Percentiles rank a stretch among this genome's conserved stretches.
Conservation (phyloP, 2,113 vertebrate species). For the Chloebia gouldiae region DNA sequence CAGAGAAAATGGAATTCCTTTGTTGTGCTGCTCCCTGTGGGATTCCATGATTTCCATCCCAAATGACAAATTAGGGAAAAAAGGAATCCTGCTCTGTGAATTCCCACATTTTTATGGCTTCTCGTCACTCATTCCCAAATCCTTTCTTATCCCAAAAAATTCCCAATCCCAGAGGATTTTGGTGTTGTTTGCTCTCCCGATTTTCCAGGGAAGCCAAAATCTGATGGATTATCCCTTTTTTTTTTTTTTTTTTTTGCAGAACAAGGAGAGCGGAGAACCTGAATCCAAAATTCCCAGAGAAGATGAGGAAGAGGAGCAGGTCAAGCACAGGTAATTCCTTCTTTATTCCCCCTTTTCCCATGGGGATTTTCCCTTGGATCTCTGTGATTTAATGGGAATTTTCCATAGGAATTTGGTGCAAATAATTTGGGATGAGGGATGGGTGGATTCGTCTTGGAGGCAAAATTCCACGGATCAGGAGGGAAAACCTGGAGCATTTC, state of each 20-base stretch:
- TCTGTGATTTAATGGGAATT: rapidly evolving
- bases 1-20: background rate
- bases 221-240: background rate
- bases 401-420: rapidly evolving
- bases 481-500: background rate
- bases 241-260: constrained; percentile 62
- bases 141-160: rapidly evolving
- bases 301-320: constrained; percentile 65
- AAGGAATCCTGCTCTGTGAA: rapidly evolving
- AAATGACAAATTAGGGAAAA: rapidly evolving
- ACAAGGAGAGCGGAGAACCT: constrained; percentile 73
- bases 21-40: background rate
- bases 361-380: background rate
- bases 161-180: background rate
- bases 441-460: background rate
- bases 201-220: background rate
- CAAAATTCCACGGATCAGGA: background rate
- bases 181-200: background rate
- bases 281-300: constrained; percentile 74
- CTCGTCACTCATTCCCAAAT: rapidly evolving
- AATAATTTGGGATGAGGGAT: background rate
- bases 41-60: background rate
- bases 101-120: background rate
- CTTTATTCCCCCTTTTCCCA: background rate
- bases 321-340: constrained; percentile 79